Percentiles rank a stretch among this genome's conserved stretches.
Evolutionary conservation across 2,797 vertebrate genomes (phyloP).

Genomic region (Lophius americanus): DNA sequence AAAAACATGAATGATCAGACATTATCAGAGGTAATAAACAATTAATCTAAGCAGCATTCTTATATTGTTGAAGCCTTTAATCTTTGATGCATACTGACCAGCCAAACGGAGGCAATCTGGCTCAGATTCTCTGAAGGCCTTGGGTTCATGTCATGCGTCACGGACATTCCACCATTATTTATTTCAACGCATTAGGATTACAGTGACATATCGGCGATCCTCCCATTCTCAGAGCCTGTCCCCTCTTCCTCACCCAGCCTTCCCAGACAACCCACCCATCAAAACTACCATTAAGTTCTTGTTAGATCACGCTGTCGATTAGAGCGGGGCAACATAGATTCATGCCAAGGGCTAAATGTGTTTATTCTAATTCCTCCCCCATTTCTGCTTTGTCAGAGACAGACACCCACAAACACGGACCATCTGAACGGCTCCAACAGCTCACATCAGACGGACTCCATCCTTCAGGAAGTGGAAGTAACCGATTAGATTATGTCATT

Average conservation of each 20-base stretch:
- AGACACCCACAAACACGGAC: slow-evolving; percentile 70
- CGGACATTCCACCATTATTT: slow-evolving; percentile 78
- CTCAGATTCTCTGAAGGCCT: slow-evolving; percentile 32
- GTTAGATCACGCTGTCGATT: slow-evolving; percentile 82
- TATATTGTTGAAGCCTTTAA: no score
- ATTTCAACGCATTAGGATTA: slow-evolving; percentile 78
- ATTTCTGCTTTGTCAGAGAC: slow-evolving; percentile 71
- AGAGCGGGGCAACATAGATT: slow-evolving; percentile 78
- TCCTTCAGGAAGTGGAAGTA: slow-evolving; percentile 84
- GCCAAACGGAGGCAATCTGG: no score
- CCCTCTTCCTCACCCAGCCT: slow-evolving; percentile 56
- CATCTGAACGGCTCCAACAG: slow-evolving; percentile 69
- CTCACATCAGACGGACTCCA: slow-evolving; percentile 76
- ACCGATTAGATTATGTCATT: slow-evolving; percentile 84
- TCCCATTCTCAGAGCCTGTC: slow-evolving; percentile 56
- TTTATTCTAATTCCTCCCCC: slow-evolving; percentile 80
- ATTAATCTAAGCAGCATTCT: no score
- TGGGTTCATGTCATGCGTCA: slow-evolving; percentile 70
- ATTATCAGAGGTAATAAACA: no score
- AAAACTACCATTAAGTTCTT: slow-evolving; percentile 78
- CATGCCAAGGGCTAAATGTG: slow-evolving; percentile 80
- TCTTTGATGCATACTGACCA: no score
- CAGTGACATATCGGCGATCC: slow-evolving; percentile 72
- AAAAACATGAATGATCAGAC: no score
- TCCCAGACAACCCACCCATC: slow-evolving; percentile 73